Evolutionary conservation across 1,140 invertebrate genomes (phyloP), one percentile per base, ranked within the genome.

Genomic region (Saccostrea echinata): DNA sequence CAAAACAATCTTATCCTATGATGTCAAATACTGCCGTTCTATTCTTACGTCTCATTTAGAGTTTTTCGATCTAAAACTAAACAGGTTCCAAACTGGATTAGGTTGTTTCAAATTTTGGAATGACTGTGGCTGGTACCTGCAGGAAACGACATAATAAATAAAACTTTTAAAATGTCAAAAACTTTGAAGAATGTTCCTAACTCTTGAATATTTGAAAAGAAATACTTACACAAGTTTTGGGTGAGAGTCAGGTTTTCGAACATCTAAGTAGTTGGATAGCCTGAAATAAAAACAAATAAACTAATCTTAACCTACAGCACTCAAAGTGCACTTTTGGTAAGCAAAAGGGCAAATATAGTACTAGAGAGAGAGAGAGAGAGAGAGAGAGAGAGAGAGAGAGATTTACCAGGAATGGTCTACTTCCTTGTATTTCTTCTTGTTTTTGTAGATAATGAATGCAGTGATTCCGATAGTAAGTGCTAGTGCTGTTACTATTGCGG

Each of bases 381-480:
- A 71, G 68, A 76, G 9, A 76, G 68, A 76, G 27, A 76, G 27
- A 33, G 27, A 33, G 68, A 33, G 68, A 16, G 68, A 12, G 27
- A 76, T 11, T 76, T 76, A 76, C 68, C 68, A 76, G 24, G 68
- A 76, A 76, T 76, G 68, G 30, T 76, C 68, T 11, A 76, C 68
- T 30, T 33, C 27, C 16, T 76, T 76, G 30, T 76, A 76, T 30
- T 76, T 27, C 27, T 76, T 76, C 68, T 76, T 76, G 12, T 76
- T 76, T 27, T 76, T 76, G 68, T 30, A 76, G 27, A 76, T 76
- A 1, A 76, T 76, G 3, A 76, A 33, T 16, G 33, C 18, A 76
- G 27, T 76, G 24, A 76, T 76, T 33, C 13, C 24, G 12, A 12
- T 12, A 4, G 27, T 76, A 16, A 76, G 68, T 1, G 27, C 24